Evolutionary conservation across 2,888 invertebrate genomes (phyloP).

Genomic region (Chorisops tibialis): DNA sequence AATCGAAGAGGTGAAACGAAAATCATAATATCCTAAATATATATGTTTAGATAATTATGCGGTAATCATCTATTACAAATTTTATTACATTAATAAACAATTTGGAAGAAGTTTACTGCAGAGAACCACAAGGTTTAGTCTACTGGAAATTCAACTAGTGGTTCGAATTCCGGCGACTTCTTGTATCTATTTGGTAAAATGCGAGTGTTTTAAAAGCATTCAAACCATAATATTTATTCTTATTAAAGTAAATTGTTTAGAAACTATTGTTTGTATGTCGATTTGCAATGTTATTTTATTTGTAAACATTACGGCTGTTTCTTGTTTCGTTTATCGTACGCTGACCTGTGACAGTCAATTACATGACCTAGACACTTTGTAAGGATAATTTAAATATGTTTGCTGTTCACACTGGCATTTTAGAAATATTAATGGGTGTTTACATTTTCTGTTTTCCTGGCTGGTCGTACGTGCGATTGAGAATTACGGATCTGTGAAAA

Average conservation of each 20-base stretch:
- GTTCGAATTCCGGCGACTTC: background rate
- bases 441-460: too few relatives aligned
- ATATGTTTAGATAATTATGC: conserved; percentile 12
- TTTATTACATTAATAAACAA: conserved; percentile 25
- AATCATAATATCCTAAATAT: conserved; percentile 21
- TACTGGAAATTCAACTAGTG: background rate
- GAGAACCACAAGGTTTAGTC: conserved; percentile 15
- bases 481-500: too few relatives aligned
- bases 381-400: conserved; percentile 17
- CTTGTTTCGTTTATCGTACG: conserved; percentile 23
- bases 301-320: conserved; percentile 4
- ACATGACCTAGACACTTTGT: conserved; percentile 18
- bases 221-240: conserved; percentile 26
- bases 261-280: conserved; percentile 25
- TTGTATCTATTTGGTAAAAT: background rate
- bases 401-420: too few relatives aligned
- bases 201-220: conserved; percentile 15
- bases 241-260: conserved; percentile 28
- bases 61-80: conserved; percentile 11
- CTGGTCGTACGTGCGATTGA: too few relatives aligned
- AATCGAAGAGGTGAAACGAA: background rate
- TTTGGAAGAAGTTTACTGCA: conserved; percentile 8
- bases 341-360: conserved; percentile 20
- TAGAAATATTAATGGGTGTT: too few relatives aligned
- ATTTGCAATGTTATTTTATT: conserved; percentile 18